Evolutionary conservation across 2,113 vertebrate genomes (phyloP), one percentile per base, ranked within the genome.

Genomic region (Bungarus multicinctus): DNA sequence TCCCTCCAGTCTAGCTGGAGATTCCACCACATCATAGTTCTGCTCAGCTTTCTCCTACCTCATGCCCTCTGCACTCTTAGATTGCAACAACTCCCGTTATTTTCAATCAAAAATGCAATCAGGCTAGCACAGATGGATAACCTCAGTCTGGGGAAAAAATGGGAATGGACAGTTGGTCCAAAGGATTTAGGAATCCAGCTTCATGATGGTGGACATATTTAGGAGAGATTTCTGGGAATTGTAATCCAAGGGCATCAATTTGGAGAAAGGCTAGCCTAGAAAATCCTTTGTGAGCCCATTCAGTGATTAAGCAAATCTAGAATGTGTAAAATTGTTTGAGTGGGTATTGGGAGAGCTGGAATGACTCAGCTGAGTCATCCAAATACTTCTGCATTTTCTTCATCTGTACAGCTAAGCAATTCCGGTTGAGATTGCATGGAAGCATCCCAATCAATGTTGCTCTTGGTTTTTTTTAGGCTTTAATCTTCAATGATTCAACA

Each of bases 401-500:
- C 58, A 90, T 93, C 81, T 86, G 54, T 27, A 25, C 3, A 93
- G 88, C 89, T 90, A 93, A 90, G 45, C 39, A 50, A 30, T 90
- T 93, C 74, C 60, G 89, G 55, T 81, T 60, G 43, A 57, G 74
- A 52, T 47, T 45, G 43, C 54, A 27, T 12, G 20, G 54, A 27
- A 64, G 34, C 47, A 60, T 8, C 87, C 18, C 88, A 30, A 23
- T 20, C 54, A n/a, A 52, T 52, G n/a, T 86, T 30, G 54, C 39
- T 34, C 18, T 20, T 69, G 2, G 60, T 60, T 45, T n/a, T n/a
- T n/a, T 90, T 86, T 52, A 60, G 74, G 54, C n/a, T 90, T 85
- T 50, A 60, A 45, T 60, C 54, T 55, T 90, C 50, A 14, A 87
- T 90, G 92, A 93, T 34, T 93, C 89, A 90, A 69, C 88, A 86